These are phyloP conservation scores for Polylopha cassiicola DNA, from an alignment of 2,888 invertebrate species.

Conservation along the genomic window DNA sequence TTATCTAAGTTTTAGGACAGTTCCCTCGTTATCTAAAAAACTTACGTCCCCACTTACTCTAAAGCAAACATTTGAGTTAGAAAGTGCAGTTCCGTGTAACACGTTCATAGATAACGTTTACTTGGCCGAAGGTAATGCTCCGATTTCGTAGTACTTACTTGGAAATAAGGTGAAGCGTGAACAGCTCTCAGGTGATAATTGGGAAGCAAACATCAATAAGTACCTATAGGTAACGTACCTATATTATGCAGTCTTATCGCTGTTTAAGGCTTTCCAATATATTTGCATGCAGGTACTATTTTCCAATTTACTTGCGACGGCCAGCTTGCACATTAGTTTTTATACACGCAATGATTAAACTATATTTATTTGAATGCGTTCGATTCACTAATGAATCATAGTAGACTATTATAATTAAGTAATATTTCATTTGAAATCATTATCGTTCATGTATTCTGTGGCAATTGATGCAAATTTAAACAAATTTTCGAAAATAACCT, in stretches of 20 bases:
- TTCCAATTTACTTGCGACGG: too few species aligned
- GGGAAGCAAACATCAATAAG: slow-evolving; percentile 40
- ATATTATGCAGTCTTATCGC: too few species aligned
- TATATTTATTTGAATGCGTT: too few species aligned
- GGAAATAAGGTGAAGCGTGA: slow-evolving; percentile 38
- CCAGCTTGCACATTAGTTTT: too few species aligned
- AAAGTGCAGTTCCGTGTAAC: slow-evolving; percentile 75
- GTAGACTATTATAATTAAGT: too few species aligned
- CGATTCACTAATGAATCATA: too few species aligned
- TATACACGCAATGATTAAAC: too few species aligned
- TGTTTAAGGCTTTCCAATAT: too few species aligned
- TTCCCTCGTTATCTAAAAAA: slow-evolving; percentile 64
- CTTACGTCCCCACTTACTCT: slow-evolving; percentile 61
- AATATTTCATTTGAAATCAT: too few species aligned
- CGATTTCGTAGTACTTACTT: slow-evolving; percentile 54
- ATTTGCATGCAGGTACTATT: too few species aligned
- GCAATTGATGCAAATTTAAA: background rate
- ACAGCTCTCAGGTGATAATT: slow-evolving; percentile 37
- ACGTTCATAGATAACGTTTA: slow-evolving; percentile 60
- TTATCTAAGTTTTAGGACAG: slow-evolving; percentile 64
- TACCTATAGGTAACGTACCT: too few species aligned
- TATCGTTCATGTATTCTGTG: background rate
- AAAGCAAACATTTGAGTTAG: slow-evolving; percentile 72
- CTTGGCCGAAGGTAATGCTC: slow-evolving; percentile 56
- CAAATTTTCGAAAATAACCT: background rate